phyloP scores from a whole-genome alignment of 2,113 vertebrate genomes.

The rat (Rattus norvegicus) region GRCr8 NC_086037.1:36262501-36263000 shows the following conservation, averaged over 20 bases:
- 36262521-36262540: not conserved
- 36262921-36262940: too few relatives aligned
- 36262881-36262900: not conserved
- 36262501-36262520: not conserved
- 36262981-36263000: not conserved
- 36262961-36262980: not conserved
- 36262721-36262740: not conserved
- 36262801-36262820: not conserved
- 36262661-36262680: not conserved
- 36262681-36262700: not conserved
- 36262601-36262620: not conserved
- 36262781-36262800: not conserved
- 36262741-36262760: not conserved
- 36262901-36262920: not conserved
- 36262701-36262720: not conserved
- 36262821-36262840: not conserved
- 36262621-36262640: not conserved
- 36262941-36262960: not conserved
- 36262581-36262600: not conserved
- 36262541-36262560: not conserved
- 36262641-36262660: not conserved
- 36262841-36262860: not conserved
- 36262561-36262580: not conserved
- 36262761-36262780: not conserved
- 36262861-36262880: not conserved